Evolutionary conservation across 2,113 vertebrate species (phyloP).

Genomic region (Hydropotes inermis): DNA sequence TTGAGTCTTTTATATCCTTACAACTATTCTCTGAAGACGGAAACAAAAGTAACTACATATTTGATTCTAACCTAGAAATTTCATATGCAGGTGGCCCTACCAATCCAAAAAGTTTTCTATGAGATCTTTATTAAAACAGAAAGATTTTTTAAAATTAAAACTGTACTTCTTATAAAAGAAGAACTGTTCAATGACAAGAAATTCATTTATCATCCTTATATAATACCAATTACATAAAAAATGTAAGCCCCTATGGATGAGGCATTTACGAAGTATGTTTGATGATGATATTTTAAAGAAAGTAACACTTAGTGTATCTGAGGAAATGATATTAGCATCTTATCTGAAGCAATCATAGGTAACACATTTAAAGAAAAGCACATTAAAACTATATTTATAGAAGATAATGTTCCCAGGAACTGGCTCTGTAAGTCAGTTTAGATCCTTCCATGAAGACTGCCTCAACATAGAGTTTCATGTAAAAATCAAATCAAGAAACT

Average conservation of each 20-base stretch:
- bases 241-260: not conserved
- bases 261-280: slow-evolving; percentile 14
- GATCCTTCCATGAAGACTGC: not conserved
- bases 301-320: not conserved
- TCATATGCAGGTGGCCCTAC: not conserved
- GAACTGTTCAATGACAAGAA: not conserved
- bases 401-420: not conserved
- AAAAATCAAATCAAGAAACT: not conserved
- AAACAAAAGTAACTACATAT: not conserved
- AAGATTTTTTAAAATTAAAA: not conserved
- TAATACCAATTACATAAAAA: slow-evolving; percentile 27
- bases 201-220: slow-evolving; percentile 9
- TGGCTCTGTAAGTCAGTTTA: not conserved
- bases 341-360: not conserved
- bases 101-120: not conserved
- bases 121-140: slow-evolving; percentile 6
- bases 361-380: slow-evolving; percentile 25
- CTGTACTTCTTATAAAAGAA: slow-evolving; percentile 20
- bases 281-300: slow-evolving; percentile 36
- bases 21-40: not conserved
- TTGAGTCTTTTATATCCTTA: not conserved
- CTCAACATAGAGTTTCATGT: not conserved
- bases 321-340: slow-evolving; percentile 37
- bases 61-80: slow-evolving; percentile 12
- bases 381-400: slow-evolving; percentile 16